These are phyloP conservation scores for Oxycera nigricornis DNA, from an alignment of 2,888 invertebrate species.

Conservation along the genomic window DNA sequence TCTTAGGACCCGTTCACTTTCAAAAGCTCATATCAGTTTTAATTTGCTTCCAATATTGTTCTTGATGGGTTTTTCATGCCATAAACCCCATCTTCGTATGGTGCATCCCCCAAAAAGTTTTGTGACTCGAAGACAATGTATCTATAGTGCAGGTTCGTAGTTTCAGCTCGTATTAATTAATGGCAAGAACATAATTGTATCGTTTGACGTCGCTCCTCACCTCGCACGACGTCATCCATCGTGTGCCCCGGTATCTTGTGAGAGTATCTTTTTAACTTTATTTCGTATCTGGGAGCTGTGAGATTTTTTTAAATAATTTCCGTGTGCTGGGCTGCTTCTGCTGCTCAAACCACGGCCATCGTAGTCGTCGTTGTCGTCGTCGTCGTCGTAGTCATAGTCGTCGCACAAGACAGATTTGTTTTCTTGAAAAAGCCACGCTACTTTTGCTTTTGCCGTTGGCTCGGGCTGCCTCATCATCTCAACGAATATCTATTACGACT, in stretches of 20 bases:
- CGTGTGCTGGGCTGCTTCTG: not conserved
- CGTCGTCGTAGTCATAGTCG: too few relatives aligned
- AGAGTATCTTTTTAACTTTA: too few relatives aligned
- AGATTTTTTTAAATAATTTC: not conserved
- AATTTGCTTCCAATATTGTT: too few relatives aligned
- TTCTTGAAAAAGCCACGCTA: not conserved
- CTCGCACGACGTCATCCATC: not conserved
- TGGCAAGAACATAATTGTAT: too few relatives aligned
- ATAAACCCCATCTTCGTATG: not conserved
- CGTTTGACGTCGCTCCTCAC: too few relatives aligned
- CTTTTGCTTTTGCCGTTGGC: not conserved
- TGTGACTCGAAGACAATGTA: too few relatives aligned
- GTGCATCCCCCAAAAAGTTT: not conserved
- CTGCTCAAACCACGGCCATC: not conserved
- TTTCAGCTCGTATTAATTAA: too few relatives aligned
- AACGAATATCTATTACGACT: slow-evolving; percentile 1
- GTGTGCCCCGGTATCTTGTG: too few relatives aligned
- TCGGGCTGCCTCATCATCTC: slow-evolving; percentile 1
- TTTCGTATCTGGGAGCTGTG: not conserved
- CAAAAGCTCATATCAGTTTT: too few relatives aligned
- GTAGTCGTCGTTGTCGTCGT: too few relatives aligned
- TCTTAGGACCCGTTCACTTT: not conserved
- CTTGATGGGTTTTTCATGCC: not conserved
- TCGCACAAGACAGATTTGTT: not conserved
- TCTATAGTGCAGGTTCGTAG: too few relatives aligned